Percentiles rank a stretch among this genome's conserved stretches.
Conservation (phyloP, 2,113 vertebrate species). For the Erpornis zantholeuca region DNA sequence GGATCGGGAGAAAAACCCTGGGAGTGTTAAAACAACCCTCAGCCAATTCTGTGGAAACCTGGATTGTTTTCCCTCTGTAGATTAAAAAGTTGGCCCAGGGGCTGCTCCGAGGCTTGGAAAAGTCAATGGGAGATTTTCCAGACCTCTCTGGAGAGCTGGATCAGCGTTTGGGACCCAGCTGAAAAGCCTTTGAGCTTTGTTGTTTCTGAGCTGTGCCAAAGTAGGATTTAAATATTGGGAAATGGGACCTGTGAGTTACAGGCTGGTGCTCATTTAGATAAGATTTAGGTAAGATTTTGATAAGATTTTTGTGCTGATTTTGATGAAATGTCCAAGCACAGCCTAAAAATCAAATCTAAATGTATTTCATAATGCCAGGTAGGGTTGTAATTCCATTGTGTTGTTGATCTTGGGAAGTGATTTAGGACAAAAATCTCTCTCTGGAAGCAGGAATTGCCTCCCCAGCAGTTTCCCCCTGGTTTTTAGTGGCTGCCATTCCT, state of each 20-base stretch:
- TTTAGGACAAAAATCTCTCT: neutral
- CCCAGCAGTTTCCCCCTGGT: rapidly evolving
- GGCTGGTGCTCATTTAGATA: neutral
- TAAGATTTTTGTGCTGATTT: neutral
- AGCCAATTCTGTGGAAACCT: neutral
- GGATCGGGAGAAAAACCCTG: neutral
- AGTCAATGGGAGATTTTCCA: neutral
- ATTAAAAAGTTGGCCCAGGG: neutral
- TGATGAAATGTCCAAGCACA: neutral
- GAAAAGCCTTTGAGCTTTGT: neutral
- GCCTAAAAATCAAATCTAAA: neutral
- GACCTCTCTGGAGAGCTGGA: neutral
- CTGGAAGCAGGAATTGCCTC: neutral
- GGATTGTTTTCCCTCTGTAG: neutral
- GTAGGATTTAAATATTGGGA: neutral
- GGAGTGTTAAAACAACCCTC: neutral
- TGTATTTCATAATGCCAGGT: rapidly evolving
- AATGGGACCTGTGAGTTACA: neutral
- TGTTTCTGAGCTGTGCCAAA: neutral
- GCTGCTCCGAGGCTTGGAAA: neutral
- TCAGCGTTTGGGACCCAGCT: neutral
- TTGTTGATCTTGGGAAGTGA: neutral
- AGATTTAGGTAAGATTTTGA: neutral
- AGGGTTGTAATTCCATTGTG: rapidly evolving
- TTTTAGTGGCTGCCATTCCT: neutral